Base-by-base conservation (phyloP, 2,797 vertebrate species). In the Borostomias antarcticus region DNA sequence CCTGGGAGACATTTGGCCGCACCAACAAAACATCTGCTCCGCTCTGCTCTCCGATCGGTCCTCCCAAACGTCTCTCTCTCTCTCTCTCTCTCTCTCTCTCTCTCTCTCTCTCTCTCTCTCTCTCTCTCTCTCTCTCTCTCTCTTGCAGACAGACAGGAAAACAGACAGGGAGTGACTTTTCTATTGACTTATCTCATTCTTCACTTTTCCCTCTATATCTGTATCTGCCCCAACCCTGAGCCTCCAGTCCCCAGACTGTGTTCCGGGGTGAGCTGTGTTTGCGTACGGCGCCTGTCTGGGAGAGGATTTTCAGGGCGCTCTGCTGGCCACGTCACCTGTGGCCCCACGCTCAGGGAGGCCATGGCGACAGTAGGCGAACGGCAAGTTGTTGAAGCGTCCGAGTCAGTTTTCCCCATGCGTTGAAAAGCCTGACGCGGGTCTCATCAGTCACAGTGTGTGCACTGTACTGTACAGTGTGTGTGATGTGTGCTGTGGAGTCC, bases 1-100 rank as follows among this genome's bases (percentile, higher is more conserved):
- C 78, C 78, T 78, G 76, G 78, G 68, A 76, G 72, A 75, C 72
- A 80, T 78, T 71, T 74, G 66, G 68, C 61, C 62, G 66, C 60
- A 69, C 63, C 70, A 66, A 66, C 60, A 80, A 37, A 75, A 73
- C 65, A 69, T 76, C 75, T 78, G 70, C 70, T 73, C 48, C 47
- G 67, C 37, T n/a, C 10, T 37, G 35, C 35, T 37, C 35, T 17
- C 13, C 40, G n/a, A n/a, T 43, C 13, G 13, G 5, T 7, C 5
- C 11, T 43, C 0, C 5, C n/a, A 43, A 17, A 17, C 40, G 13
- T 2, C 40, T 43, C 40, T 43, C 40, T 40, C 3, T 43, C 40
- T 43, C 40, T 17, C 40, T 43, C 5, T 17, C 40, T 43, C 30
- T 59, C 23, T 57, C 54, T 58, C 9, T n/a, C 26, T 58, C 6